These are phyloP conservation scores for Sesia bembeciformis DNA, from an alignment of 2,888 invertebrate genomes.

Conservation along the genomic window DNA sequence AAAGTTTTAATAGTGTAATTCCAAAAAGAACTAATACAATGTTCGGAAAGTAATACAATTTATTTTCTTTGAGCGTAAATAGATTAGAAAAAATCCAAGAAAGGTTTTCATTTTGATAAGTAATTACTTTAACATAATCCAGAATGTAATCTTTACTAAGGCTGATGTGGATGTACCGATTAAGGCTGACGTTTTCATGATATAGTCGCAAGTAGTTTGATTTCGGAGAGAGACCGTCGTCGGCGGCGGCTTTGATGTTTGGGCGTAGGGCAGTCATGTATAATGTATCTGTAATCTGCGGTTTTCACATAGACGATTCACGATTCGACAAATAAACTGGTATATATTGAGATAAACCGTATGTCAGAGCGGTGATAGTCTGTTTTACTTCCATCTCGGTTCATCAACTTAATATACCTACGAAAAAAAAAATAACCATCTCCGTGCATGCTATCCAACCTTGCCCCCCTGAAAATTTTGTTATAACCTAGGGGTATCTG, in stretches of 20 bases:
- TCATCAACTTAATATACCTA: too few species aligned
- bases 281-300: not conserved
- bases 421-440: too few species aligned
- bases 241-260: not conserved
- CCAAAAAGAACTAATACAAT: not conserved
- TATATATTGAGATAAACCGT: too few species aligned
- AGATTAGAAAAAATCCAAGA: not conserved
- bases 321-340: not conserved
- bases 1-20: not conserved
- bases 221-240: not conserved
- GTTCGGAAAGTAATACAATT: not conserved
- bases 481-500: too few species aligned
- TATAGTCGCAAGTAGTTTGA: not conserved
- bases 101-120: not conserved
- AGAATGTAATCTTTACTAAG: too few species aligned
- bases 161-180: not conserved
- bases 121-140: not conserved
- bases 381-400: too few species aligned
- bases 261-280: not conserved
- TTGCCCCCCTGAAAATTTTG: too few species aligned
- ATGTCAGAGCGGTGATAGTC: too few species aligned
- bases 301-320: not conserved
- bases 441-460: too few species aligned
- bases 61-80: not conserved
- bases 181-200: not conserved